Conservation (phyloP, 2,888 invertebrate genomes). For the Orthosia gracilis region DNA sequence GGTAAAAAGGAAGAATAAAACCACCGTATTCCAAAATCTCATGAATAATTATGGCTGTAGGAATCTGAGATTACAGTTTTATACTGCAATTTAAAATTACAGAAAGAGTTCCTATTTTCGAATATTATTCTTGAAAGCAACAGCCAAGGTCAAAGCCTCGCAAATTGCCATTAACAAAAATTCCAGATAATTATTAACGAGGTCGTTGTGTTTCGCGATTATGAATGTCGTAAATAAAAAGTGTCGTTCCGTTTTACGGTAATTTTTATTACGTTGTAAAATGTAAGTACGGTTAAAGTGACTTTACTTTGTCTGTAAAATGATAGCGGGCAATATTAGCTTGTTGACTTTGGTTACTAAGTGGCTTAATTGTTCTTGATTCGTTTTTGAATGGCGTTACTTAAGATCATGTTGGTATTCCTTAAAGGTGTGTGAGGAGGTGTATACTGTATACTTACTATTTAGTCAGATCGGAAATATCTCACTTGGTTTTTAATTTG, state of each 20-base stretch:
- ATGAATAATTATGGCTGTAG: too few species aligned
- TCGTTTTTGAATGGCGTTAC: conserved; percentile 4
- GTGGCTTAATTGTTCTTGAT: conserved; percentile 25
- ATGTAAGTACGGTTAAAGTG: conserved; percentile 55
- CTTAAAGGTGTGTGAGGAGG: background rate
- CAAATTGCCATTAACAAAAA: conserved; percentile 46
- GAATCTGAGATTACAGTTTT: background rate
- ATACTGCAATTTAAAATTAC: background rate
- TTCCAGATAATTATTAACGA: conserved; percentile 60
- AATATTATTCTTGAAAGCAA: background rate
- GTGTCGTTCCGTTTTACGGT: conserved; percentile 61
- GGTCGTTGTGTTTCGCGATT: conserved; percentile 54
- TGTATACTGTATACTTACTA: background rate
- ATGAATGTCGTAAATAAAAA: conserved; percentile 60
- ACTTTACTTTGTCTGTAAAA: conserved; percentile 55
- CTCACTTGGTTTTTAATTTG: too few species aligned
- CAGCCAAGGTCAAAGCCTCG: conserved; percentile 12
- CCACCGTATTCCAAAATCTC: too few species aligned
- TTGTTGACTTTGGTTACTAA: conserved; percentile 36
- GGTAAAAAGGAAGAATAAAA: too few species aligned
- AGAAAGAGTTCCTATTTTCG: background rate
- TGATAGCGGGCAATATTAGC: conserved; percentile 44
- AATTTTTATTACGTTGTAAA: conserved; percentile 60
- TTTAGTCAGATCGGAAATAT: background rate
- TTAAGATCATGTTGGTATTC: background rate